These are phyloP conservation scores for Dolichallabes microphthalmus DNA, from an alignment of 2,113 vertebrate species.

Conservation along the genomic window DNA sequence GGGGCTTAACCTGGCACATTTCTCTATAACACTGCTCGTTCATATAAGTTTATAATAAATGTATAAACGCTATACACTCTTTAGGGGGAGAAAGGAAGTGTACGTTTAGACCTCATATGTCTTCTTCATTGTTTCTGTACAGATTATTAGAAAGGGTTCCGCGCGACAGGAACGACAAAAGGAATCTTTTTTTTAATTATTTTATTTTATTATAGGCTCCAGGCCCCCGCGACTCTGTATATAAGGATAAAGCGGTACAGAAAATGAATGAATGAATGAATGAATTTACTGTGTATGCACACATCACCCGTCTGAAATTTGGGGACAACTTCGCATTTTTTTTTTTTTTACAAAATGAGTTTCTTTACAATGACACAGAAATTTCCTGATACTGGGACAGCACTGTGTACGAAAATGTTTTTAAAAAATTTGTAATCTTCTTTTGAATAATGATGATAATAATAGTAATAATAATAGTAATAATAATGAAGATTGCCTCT, in stretches of 20 bases:
- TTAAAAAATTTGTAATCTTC: not conserved
- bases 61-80: not conserved
- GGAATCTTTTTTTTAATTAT: not conserved
- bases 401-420: not conserved
- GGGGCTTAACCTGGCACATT: not conserved
- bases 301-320: not conserved
- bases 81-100: not conserved
- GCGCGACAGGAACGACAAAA: not conserved
- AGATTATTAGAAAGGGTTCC: not conserved
- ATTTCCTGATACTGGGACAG: not conserved
- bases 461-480: not conserved
- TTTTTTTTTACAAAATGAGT: not conserved
- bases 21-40: not conserved
- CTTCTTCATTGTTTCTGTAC: not conserved
- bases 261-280: too few relatives aligned
- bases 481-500: not conserved
- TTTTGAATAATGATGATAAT: not conserved
- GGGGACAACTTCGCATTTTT: slow-evolving; percentile 15
- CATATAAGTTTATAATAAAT: not conserved
- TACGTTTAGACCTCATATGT: not conserved
- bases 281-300: not conserved
- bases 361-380: not conserved
- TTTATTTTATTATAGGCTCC: not conserved
- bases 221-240: too few relatives aligned
- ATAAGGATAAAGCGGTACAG: too few relatives aligned